Base-by-base conservation (phyloP, 2,113 vertebrate species). In the Heterotilapia buettikoferi region DNA sequence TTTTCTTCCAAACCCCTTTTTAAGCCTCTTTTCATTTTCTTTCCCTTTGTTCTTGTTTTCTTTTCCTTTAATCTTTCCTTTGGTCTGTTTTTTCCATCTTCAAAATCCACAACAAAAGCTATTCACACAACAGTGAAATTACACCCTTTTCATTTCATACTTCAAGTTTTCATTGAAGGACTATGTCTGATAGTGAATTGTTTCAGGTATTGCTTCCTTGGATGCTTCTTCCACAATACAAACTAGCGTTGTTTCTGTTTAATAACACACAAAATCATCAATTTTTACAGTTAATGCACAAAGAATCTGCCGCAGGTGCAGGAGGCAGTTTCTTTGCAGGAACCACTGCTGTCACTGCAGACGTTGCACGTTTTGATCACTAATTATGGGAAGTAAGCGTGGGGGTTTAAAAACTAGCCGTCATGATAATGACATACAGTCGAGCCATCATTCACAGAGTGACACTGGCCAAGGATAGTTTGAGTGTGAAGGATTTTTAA, bases 271-370 rank as follows among this genome's bases (percentile, higher is more conserved):
- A 66, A 40, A 45, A 5, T 66, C 43, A 71, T 84, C 4, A 1
- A 80, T 2, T 80, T 50, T 61, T 19, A 29, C 61, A 66, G 68
- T 54, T 43, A 87, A 85, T 66, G 88, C 40, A 63, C 84, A 93
- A 89, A 90, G 86, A 91, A 92, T 52, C 43, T 12, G 82, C 83
- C 10, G 24, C 82, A 63, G 31, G 56, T 66, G n/a, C 19, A 79
- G 82, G 81, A 76, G 16, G 71, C 81, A 24, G 71, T 47, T 91
- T 95, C 89, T 93, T 92, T 93, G 92, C 78, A 81, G 88, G 92
- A 93, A 91, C 87, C 92, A 63, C 45, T 87, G 79, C 61, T 90
- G 79, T 89, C 78, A 78, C 9, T 50, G 36, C 24, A 79, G 50
- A 87, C 1, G 13, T 73, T 83, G 79, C 52, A 86, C 45, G 21